These are phyloP conservation scores for Sympetrum striolatum DNA, from an alignment of 2,888 invertebrate genomes.

Conservation along the genomic window DNA sequence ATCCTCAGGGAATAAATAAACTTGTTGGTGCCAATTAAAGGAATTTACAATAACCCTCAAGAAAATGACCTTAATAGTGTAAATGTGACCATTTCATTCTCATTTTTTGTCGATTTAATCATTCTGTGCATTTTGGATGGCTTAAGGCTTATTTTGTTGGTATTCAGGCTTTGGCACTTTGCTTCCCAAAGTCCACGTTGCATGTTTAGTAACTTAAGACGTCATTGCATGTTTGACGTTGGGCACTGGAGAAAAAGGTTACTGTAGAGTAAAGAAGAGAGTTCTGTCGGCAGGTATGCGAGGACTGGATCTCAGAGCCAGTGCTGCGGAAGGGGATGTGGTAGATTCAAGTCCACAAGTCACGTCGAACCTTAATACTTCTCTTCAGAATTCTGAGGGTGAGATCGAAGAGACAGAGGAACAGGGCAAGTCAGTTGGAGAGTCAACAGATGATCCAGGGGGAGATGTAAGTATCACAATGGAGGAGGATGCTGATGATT, in stretches of 20 bases:
- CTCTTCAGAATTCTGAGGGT: not conserved
- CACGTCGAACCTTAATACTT: constrained; percentile 9
- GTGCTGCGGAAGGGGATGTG: constrained; percentile 44
- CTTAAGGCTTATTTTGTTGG: constrained; percentile 12
- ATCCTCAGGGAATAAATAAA: too few species aligned
- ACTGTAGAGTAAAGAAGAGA: constrained; percentile 7
- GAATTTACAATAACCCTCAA: too few species aligned
- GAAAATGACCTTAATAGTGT: too few species aligned
- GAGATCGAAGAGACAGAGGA: not conserved
- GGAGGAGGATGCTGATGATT: not conserved
- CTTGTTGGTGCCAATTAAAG: too few species aligned
- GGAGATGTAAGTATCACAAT: not conserved
- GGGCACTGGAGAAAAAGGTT: constrained; percentile 19
- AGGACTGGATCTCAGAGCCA: constrained; percentile 45
- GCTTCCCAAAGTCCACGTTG: constrained; percentile 17
- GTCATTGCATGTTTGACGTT: constrained; percentile 42
- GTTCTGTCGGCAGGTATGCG: constrained; percentile 49
- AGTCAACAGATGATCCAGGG: not conserved
- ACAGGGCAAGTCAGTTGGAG: not conserved
- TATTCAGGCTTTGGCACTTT: constrained; percentile 26
- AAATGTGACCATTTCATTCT: not conserved
- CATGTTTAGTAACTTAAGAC: not conserved
- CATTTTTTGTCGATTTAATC: not conserved
- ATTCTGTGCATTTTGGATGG: constrained; percentile 20
- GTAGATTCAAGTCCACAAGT: constrained; percentile 47